These are phyloP conservation scores for Phorcus lineatus DNA, from an alignment of 2,888 invertebrate species.

Conservation along the genomic window DNA sequence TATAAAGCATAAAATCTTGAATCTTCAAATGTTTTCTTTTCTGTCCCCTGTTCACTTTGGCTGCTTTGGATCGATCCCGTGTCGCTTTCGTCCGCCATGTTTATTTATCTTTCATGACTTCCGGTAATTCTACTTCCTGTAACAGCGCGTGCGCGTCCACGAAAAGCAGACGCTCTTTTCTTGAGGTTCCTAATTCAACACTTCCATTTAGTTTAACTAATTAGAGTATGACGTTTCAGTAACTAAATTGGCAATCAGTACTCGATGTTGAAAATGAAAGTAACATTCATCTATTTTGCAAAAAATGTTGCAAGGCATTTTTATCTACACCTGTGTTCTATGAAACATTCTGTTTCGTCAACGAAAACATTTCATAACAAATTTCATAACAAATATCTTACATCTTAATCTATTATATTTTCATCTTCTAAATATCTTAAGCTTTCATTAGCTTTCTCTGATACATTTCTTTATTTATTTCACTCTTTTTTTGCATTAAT, in stretches of 20 bases:
- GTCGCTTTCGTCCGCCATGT: slow-evolving; percentile 48
- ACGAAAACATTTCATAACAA: too few relatives aligned
- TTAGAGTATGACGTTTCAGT: too few relatives aligned
- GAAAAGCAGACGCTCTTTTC: not conserved
- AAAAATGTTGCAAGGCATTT: too few relatives aligned
- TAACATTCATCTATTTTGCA: not conserved
- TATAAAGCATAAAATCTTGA: slow-evolving; percentile 51
- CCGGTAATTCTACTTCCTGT: slow-evolving; percentile 18
- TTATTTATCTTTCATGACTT: not conserved
- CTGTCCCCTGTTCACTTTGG: slow-evolving; percentile 32
- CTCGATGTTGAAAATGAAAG: not conserved
- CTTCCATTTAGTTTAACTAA: too few relatives aligned
- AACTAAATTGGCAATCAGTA: not conserved
- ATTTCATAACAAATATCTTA: too few relatives aligned
- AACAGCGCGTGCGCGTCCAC: not conserved
- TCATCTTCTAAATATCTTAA: too few relatives aligned
- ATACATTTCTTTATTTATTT: too few relatives aligned
- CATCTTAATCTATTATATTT: too few relatives aligned
- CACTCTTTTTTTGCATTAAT: not conserved
- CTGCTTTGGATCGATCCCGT: slow-evolving; percentile 39
- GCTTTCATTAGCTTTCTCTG: too few relatives aligned
- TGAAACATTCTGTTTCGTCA: too few relatives aligned
- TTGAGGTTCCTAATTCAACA: not conserved
- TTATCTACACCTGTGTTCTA: too few relatives aligned
- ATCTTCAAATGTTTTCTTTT: slow-evolving; percentile 35